Conservation (phyloP, 2,113 vertebrate species). For the Zapus hudsonius region DNA sequence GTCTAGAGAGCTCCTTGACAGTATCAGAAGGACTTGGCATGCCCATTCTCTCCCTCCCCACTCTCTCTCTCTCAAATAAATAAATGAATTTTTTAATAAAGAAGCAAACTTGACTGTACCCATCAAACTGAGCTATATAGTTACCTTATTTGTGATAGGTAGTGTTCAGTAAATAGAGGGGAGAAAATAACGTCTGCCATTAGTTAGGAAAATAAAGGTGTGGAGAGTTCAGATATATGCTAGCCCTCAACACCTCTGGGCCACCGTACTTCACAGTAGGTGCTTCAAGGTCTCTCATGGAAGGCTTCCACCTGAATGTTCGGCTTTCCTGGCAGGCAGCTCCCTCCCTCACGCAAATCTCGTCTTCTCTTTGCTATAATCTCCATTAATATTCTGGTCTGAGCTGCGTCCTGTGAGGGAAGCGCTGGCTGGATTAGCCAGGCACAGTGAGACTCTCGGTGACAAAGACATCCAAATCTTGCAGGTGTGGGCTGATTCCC, state of each 20-base stretch:
- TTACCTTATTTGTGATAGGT: neutral
- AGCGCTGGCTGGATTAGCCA: conserved; percentile 71
- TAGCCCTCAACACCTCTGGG: neutral
- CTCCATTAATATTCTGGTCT: conserved; percentile 76
- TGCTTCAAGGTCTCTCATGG: neutral
- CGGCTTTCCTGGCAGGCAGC: neutral
- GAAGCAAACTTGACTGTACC: neutral
- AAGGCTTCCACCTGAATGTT: neutral
- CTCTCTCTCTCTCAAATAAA: too few relatives aligned
- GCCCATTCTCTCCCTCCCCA: too few relatives aligned
- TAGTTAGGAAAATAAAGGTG: neutral
- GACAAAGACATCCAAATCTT: conserved; percentile 67
- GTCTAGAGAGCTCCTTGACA: too few relatives aligned
- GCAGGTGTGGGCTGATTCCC: conserved; percentile 68
- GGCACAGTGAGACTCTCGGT: conserved; percentile 37
- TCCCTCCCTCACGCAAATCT: neutral
- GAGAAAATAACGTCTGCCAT: neutral
- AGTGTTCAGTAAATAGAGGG: neutral
- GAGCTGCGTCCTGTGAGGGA: conserved; percentile 59
- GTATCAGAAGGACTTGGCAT: too few relatives aligned
- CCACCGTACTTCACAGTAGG: neutral
- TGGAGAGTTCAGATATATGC: neutral
- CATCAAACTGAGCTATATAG: neutral
- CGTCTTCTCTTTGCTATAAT: conserved; percentile 59
- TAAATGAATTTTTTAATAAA: neutral